These are phyloP conservation scores for Zapornia atra DNA, from an alignment of 2,113 vertebrate genomes.

Conservation along the genomic window DNA sequence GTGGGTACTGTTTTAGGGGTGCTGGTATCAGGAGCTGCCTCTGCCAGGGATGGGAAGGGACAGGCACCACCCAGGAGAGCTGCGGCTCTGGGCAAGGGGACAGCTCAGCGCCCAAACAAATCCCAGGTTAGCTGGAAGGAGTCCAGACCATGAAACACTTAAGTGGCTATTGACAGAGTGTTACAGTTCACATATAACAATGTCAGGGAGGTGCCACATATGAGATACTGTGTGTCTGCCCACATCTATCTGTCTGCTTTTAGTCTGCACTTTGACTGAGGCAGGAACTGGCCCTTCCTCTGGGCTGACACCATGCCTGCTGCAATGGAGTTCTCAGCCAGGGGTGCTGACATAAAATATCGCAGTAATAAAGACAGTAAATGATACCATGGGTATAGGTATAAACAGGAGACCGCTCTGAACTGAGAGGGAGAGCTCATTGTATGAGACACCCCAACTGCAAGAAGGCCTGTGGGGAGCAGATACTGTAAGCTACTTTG, in stretches of 20 bases:
- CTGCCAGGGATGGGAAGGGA: accelerated
- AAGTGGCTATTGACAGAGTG: conserved; percentile 25
- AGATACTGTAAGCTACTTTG: neutral
- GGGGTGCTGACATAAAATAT: neutral
- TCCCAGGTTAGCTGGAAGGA: neutral
- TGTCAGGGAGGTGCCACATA: conserved; percentile 23
- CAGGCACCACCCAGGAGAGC: neutral
- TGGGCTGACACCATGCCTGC: neutral
- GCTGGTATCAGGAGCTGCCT: neutral
- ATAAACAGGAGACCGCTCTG: neutral
- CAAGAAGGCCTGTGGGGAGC: conserved; percentile 3
- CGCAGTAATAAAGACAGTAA: neutral
- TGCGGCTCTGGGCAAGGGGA: neutral
- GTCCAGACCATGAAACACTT: conserved; percentile 21
- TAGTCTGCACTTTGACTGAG: conserved; percentile 16
- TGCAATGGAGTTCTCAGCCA: neutral
- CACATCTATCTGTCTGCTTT: conserved; percentile 42
- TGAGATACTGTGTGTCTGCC: neutral
- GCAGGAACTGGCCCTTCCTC: neutral
- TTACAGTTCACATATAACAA: conserved; percentile 23
- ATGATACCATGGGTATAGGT: neutral
- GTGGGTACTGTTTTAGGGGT: neutral
- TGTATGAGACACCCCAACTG: neutral
- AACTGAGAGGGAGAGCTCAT: neutral
- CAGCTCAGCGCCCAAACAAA: neutral